Percentiles rank a stretch among this genome's conserved stretches.
Evolutionary conservation across 2,113 vertebrate genomes (phyloP).

Genomic region (Thryonomys swinderianus): DNA sequence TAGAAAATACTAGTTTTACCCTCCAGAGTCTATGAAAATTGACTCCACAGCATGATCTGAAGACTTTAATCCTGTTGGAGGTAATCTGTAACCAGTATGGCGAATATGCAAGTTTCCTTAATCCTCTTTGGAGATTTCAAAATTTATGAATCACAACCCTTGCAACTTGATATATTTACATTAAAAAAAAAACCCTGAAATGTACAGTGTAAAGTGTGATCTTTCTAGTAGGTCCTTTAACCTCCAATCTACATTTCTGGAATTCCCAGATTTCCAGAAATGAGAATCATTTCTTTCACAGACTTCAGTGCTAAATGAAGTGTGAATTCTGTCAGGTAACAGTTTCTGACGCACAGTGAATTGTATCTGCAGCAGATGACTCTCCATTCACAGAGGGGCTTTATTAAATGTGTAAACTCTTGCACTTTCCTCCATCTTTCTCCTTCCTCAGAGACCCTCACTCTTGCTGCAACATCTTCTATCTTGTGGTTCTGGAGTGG

Average conservation of each 20-base stretch:
- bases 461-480: not conserved
- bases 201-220: not conserved
- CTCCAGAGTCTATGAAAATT: not conserved
- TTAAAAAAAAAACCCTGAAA: not conserved
- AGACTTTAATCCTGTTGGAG: not conserved
- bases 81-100: not conserved
- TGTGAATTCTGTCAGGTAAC: constrained; percentile 14
- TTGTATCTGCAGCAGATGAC: not conserved
- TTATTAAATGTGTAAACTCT: not conserved
- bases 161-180: not conserved
- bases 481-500: not conserved
- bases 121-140: not conserved
- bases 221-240: not conserved
- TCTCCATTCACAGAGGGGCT: not conserved
- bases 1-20: not conserved
- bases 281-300: not conserved
- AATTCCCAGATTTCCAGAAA: not conserved
- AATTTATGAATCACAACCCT: too few species aligned
- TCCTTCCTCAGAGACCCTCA: constrained; percentile 20
- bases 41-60: not conserved
- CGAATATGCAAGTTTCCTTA: not conserved
- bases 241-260: not conserved
- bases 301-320: not conserved
- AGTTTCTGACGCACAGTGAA: constrained; percentile 22
- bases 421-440: not conserved